Percentiles rank a stretch among this genome's conserved stretches.
These are phyloP conservation scores for Nematostella vectensis DNA, from an alignment of 92 coral and sea anemone species.

Conservation along the genomic window DNA sequence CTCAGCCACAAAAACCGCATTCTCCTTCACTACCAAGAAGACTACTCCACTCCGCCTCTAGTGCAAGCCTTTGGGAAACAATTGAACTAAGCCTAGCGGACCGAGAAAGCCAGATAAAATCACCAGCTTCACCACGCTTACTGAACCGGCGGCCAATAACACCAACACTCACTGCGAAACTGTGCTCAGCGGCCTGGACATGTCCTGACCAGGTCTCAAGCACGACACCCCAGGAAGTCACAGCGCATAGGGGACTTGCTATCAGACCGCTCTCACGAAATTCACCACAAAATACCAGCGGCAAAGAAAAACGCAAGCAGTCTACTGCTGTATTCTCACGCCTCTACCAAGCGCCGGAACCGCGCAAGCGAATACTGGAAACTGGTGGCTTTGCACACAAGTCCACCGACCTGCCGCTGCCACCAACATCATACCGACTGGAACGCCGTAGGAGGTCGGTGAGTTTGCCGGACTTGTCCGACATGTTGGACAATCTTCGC, in stretches of 20 bases:
- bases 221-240: background rate
- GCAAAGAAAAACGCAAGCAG: constrained; percentile 17
- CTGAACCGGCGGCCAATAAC: constrained; percentile 7
- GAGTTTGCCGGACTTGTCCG: constrained; percentile 59
- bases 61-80: background rate
- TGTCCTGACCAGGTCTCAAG: background rate
- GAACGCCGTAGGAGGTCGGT: constrained; percentile 50
- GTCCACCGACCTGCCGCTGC: constrained; percentile 7
- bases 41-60: background rate
- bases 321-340: constrained; percentile 42
- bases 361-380: background rate
- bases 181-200: constrained; percentile 2
- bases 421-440: constrained; percentile 16
- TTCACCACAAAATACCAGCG: constrained; percentile 9
- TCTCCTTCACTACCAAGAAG: background rate
- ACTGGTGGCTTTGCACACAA: constrained; percentile 6
- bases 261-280: constrained; percentile 24
- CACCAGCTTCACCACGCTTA: constrained; percentile 22
- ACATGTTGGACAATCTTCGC: constrained; percentile 39
- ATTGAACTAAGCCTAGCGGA: background rate
- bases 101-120: background rate
- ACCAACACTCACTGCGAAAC: constrained; percentile 21
- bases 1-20: background rate
- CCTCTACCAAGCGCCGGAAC: constrained; percentile 20
- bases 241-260: constrained; percentile 32